These are phyloP conservation scores for Heliopora coerulea DNA, from an alignment of 92 coral and sea anemone genomes.

Conservation along the genomic window DNA sequence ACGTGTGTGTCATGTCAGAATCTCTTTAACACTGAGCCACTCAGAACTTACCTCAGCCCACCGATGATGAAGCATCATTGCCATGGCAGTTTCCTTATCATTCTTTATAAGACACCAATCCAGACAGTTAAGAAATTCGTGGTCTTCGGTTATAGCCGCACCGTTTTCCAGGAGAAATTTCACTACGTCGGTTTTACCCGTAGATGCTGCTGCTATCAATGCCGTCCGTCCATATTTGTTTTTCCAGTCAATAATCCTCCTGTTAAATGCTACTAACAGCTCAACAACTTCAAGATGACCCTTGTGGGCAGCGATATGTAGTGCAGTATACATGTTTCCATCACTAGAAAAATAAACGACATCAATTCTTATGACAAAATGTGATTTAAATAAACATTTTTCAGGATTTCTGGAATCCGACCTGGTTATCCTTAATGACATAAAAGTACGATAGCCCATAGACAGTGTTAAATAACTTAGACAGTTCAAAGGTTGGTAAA, in stretches of 20 bases:
- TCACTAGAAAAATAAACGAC: slow-evolving; percentile 2
- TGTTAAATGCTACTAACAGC: slow-evolving; percentile 13
- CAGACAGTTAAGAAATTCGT: slow-evolving; percentile 31
- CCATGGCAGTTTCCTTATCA: slow-evolving; percentile 31
- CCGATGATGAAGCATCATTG: slow-evolving; percentile 8
- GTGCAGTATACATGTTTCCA: slow-evolving; percentile 2
- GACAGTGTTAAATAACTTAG: no score
- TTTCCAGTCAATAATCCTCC: slow-evolving; percentile 15
- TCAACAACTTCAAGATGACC: slow-evolving; percentile 35
- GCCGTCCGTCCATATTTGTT: slow-evolving; percentile 41
- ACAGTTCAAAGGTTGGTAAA: no score
- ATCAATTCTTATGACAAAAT: no score
- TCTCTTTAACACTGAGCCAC: no score
- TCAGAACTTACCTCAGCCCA: slow-evolving; percentile 23
- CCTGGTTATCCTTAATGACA: no score
- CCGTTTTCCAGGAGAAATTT: slow-evolving; percentile 18
- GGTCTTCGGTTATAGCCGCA: slow-evolving; percentile 23
- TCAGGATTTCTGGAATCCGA: no score
- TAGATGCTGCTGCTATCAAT: slow-evolving; percentile 8
- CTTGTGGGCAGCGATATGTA: slow-evolving; percentile 30
- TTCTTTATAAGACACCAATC: slow-evolving; percentile 29
- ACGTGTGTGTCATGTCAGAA: no score
- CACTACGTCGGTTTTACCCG: slow-evolving; percentile 26
- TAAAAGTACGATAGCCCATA: no score
- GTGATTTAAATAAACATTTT: no score